phyloP scores from a whole-genome alignment of 2,888 invertebrate species.

The Drosophila peninsularis region DNA sequence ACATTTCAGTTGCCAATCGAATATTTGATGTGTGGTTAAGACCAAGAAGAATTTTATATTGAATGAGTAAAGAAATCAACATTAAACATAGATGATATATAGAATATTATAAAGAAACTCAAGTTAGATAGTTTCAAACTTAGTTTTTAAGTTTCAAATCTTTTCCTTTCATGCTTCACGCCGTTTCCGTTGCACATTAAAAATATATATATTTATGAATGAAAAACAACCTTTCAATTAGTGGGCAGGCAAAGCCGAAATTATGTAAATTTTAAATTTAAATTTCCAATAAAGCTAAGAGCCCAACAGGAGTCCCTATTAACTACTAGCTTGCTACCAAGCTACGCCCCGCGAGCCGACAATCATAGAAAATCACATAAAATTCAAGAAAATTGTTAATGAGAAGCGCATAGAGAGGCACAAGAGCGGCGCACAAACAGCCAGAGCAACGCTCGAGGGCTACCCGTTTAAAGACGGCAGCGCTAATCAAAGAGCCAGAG shows the following conservation, averaged over 20 bases:
- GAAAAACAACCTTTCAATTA: conserved; percentile 50
- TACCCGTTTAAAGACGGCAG: conserved; percentile 17
- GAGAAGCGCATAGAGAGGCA: background rate
- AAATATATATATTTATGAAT: conserved; percentile 6
- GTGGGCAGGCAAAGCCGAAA: conserved; percentile 13
- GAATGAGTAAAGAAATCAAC: conserved; percentile 2
- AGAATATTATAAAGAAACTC: no score
- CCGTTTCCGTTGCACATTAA: conserved; percentile 50
- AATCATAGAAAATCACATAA: conserved; percentile 39
- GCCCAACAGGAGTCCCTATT: conserved; percentile 29
- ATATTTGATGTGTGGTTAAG: conserved; percentile 30
- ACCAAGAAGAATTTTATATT: background rate
- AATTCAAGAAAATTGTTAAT: conserved; percentile 12
- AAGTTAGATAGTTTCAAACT: no score
- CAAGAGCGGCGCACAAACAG: background rate
- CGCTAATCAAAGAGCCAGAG: conserved; percentile 52
- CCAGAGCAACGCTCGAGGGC: conserved; percentile 2
- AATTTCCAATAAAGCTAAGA: conserved; percentile 16
- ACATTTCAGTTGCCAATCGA: conserved; percentile 3
- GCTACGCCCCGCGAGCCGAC: conserved; percentile 22
- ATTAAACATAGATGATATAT: no score
- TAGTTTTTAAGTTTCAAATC: background rate
- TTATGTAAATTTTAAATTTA: conserved; percentile 40
- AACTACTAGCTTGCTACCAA: conserved; percentile 24
- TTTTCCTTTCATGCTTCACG: no score